Conservation (phyloP, 2,113 vertebrate genomes). For the Crotophaga sulcirostris region DNA sequence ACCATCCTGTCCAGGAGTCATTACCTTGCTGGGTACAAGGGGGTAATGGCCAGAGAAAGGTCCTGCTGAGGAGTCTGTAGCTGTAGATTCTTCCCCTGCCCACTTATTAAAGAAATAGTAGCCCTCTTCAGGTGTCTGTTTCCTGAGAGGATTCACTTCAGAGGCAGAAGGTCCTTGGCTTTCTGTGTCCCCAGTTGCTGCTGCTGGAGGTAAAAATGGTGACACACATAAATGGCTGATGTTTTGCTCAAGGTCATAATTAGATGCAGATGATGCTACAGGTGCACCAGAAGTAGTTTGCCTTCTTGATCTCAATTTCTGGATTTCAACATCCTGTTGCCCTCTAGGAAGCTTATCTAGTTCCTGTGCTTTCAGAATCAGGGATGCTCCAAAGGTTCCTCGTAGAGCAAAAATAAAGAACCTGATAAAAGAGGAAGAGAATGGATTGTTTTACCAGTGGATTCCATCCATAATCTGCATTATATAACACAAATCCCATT, state of each 20-base stretch:
- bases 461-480: neutral
- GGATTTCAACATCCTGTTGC: constrained; percentile 76
- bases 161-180: neutral
- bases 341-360: constrained; percentile 79
- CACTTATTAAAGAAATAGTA: constrained; percentile 13
- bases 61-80: neutral
- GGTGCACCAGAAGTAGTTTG: neutral
- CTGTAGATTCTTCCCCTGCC: neutral
- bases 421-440: constrained; percentile 73
- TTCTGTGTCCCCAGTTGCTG: neutral
- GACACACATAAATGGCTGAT: neutral
- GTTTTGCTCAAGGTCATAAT: neutral
- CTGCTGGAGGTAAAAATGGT: neutral
- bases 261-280: neutral
- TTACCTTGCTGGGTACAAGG: neutral
- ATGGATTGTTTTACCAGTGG: neutral
- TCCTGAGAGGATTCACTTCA: neutral
- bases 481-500: neutral
- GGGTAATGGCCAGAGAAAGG: neutral
- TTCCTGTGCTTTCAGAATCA: constrained; percentile 80
- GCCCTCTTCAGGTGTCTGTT: neutral
- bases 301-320: constrained; percentile 75
- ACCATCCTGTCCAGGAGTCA: neutral
- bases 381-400: constrained; percentile 80
- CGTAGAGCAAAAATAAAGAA: constrained; percentile 81